Base-by-base conservation (phyloP, 2,797 vertebrate genomes). In the Chelon labrosus region DNA sequence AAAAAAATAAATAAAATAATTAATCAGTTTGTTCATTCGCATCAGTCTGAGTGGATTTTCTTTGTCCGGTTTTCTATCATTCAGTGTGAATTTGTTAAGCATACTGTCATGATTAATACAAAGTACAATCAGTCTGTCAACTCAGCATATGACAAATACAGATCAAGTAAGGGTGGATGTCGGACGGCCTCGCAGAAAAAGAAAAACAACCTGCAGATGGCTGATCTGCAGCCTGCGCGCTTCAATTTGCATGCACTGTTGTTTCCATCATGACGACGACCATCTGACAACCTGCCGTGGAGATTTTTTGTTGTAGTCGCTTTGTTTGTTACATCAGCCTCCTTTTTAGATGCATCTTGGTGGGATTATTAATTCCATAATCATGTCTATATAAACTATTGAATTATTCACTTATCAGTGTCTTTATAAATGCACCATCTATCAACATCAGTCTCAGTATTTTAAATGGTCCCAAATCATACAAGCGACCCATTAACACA, bases 131-230 rank as follows among this genome's bases (percentile, higher is more conserved):
- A 60, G 75, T 73, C 83, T 65, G 62, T 84, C 74, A 81, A 64
- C 55, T 66, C 68, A 42, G 53, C 51, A 56, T 37, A 75, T 82
- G 75, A 83, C 71, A 82, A 79, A 77, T 25, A 42, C 12, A 53
- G 62, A 52, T 60, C 19, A n/a, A 65, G 59, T 19, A n/a, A 73
- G 65, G 75, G 53, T 39, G 1, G 49, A 16, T 4, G 69, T 57
- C 13, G 9, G 63, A 50, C 44, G 7, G 56, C 56, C 46, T 62
- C 55, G 22, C 54, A 65, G 66, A 35, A 35, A 35, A 2, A 35
- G 7, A 35, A 35, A 35, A 50, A 74, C 65, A 35, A 59, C 56
- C 19, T 77, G 73, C 79, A 82, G 82, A 85, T 77, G 77, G 83
- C 46, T 7, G 20, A 31, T 60, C 64, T 14, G 31, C 31, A 35